Evolutionary conservation across 1,140 invertebrate species (phyloP), one percentile per base, ranked within the genome.

Genomic region (Euschistus heros): DNA sequence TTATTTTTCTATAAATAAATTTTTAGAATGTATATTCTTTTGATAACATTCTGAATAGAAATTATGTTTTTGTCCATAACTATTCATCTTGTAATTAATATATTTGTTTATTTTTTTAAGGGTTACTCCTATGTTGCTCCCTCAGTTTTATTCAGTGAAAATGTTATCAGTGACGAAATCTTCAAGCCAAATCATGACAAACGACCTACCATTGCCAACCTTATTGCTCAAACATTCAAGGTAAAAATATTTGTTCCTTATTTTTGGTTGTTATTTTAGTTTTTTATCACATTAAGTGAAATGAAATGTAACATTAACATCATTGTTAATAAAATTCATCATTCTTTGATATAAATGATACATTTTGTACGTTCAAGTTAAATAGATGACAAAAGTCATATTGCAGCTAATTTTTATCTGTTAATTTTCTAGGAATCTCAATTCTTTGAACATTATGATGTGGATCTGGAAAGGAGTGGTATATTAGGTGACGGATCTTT

Each of bases 121-220:
- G 91, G 92, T 37, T 98, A 97, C 74, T 97, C 94, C 0, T 98
- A 93, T 77, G 89, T 98, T 27, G 89, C 95, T 0, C 95, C 95
- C 2, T 94, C 92, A 67, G 84, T 95, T 63, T 76, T 94, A 55
- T 92, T 94, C 74, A 86, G 86, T 55, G 87, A 91, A 71, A 94
- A 94, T 73, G 81, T 86, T 14, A 84, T 93, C 67, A 89, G 85
- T 63, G 83, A 87, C 68, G 84, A 88, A 70, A 80, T 88, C 30
- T 81, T 88, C 64, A 73, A 73, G 27, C 72, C 69, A 44, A 75
- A 73, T 64, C 73, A 72, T 63, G 77, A 78, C 66, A 79, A 76
- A 68, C 78, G 77, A 71, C 78, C 80, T 18, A 75, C 76, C 55
- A 75, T 76, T 52, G 69, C 73, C 62, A 74, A 75, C 70, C 71